Conservation (phyloP, 2,797 vertebrate species). For the Anabacerthia variegaticeps region DNA sequence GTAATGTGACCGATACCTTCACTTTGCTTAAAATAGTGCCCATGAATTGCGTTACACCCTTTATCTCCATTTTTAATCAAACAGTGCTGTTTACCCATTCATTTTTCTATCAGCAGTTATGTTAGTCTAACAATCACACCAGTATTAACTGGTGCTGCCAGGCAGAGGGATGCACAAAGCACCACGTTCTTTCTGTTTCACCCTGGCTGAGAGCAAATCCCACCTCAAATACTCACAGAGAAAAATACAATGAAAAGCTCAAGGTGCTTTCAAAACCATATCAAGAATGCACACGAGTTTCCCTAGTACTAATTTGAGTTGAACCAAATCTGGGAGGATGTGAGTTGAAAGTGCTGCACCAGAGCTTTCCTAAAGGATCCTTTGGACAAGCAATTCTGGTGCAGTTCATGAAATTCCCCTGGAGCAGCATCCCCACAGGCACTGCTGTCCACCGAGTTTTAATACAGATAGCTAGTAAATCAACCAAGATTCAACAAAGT, state of each 20-base stretch:
- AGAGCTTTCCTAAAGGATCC: not conserved
- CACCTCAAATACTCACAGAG: not conserved
- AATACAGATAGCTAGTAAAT: not conserved
- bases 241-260: not conserved
- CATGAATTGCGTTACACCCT: not conserved
- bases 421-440: not conserved
- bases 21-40: not conserved
- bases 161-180: slow-evolving; percentile 1
- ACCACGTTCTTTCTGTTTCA: not conserved
- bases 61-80: not conserved
- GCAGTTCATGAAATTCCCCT: not conserved
- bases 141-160: not conserved
- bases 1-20: not conserved
- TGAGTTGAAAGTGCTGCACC: not conserved
- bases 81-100: slow-evolving; percentile 33
- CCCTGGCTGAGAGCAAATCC: not conserved
- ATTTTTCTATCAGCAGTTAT: not conserved
- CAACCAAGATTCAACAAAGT: not conserved
- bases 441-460: not conserved
- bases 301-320: not conserved
- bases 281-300: fast-evolving
- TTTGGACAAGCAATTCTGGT: not conserved
- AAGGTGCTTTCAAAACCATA: not conserved
- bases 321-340: not conserved
- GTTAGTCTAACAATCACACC: not conserved